Base-by-base conservation (phyloP, 2,113 vertebrate species). In the Pungitius pungitius region DNA sequence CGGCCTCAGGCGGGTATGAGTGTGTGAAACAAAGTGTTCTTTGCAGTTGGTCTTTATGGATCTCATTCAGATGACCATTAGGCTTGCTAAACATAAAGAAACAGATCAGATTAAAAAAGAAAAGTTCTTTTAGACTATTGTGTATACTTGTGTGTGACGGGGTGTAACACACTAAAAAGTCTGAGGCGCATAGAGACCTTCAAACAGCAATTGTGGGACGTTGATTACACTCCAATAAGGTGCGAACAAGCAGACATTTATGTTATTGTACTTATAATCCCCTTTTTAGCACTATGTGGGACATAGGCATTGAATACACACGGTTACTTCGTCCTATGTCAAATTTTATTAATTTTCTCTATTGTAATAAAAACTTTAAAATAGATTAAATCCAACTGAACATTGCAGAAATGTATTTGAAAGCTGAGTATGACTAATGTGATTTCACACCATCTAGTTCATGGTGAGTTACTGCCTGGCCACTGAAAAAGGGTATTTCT, bases 51-150 rank as follows among this genome's bases (percentile, higher is more conserved):
- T 76, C 52, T 69, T 77, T 52, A 52, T 39, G 45, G 8, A 75
- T 56, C 13, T 18, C 49, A 66, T 40, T 73, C 30, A 15, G 22
- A 57, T 22, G 39, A 61, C 45, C n/a, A 8, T 60, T 13, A 39
- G 52, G 47, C 72, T 80, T 86, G 51, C 22, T 54, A 3, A 54
- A 4, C 30, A 14, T 54, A 22, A 24, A 45, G 35, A 65, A 43
- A 63, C 57, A 11, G 8, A 77, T 72, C 52, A 54, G 52, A 17
- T 85, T 62, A 60, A 81, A 76, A 47, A 27, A 40, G 43, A 51
- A 70, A 66, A 6, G 1, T 45, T 64, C 0, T 64, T 57, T 8
- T 14, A 35, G 49, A 73, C 37, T 58, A 26, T 54, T 77, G 10
- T 49, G 55, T 67, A 40, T 73, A 14, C 83, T 47, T 49, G 24